Evolutionary conservation across 2,113 vertebrate genomes (phyloP).

Genomic region (Eudorcas thomsonii): DNA sequence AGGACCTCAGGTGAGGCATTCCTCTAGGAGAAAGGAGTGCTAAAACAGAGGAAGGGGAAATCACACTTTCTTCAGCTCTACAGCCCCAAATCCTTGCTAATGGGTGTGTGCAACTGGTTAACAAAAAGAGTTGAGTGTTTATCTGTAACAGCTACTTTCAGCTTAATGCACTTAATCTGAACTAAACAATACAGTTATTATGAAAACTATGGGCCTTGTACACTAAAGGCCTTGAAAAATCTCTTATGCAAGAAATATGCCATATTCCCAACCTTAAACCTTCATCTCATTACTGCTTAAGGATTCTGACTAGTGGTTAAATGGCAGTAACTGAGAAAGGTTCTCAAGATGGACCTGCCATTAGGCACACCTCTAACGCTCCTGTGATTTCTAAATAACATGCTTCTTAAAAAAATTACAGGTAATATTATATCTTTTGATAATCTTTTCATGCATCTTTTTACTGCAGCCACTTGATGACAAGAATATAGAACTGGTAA

Average conservation of each 20-base stretch:
- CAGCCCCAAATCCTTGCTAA: neutral
- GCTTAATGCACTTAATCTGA: neutral
- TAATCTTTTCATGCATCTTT: neutral
- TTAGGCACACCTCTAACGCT: neutral
- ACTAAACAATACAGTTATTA: neutral
- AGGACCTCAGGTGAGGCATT: neutral
- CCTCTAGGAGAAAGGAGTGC: neutral
- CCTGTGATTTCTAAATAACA: neutral
- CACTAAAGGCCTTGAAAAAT: conserved; percentile 29
- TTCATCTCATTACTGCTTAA: neutral
- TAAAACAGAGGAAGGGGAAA: neutral
- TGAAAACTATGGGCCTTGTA: neutral
- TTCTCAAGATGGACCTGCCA: neutral
- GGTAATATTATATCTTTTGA: neutral
- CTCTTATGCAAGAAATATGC: neutral
- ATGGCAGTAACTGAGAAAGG: neutral
- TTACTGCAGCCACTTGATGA: neutral
- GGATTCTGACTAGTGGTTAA: neutral
- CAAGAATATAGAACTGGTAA: neutral
- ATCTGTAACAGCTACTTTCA: neutral
- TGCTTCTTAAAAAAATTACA: neutral
- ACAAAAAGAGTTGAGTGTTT: neutral
- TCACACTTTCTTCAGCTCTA: neutral
- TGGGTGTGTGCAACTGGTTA: neutral
- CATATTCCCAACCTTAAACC: neutral